Evolutionary conservation across 2,113 vertebrate species (phyloP).

Genomic region (Rhinolophus sinicus): DNA sequence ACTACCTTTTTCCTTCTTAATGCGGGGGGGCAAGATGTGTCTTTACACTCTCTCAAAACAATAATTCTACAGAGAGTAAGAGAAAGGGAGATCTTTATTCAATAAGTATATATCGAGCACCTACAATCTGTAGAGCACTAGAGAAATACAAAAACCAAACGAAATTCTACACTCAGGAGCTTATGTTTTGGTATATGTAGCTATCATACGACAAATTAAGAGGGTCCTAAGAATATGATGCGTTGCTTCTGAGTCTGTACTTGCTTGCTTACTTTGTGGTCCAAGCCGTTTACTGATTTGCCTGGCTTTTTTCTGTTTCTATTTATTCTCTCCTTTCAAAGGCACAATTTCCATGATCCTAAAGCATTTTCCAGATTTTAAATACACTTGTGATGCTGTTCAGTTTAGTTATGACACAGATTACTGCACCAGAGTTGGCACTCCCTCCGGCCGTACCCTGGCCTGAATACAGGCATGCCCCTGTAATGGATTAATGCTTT

Average conservation of each 20-base stretch:
- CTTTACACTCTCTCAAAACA: background rate
- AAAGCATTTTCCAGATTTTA: slow-evolving; percentile 51
- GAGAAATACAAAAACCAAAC: slow-evolving; percentile 27
- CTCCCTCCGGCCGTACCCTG: background rate
- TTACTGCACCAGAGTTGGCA: background rate
- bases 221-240: background rate
- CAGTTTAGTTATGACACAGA: background rate
- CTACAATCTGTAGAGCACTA: background rate
- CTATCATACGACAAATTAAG: background rate
- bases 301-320: slow-evolving; percentile 47
- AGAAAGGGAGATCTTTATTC: slow-evolving; percentile 1
- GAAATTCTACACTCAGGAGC: background rate
- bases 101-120: background rate
- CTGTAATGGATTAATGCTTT: background rate
- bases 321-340: slow-evolving; percentile 52
- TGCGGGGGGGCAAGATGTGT: background rate
- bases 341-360: slow-evolving; percentile 24
- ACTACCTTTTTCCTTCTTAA: background rate
- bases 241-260: background rate
- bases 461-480: background rate
- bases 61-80: background rate
- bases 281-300: slow-evolving; percentile 40
- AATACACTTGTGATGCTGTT: background rate
- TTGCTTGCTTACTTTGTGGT: slow-evolving; percentile 6
- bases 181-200: background rate